Evolutionary conservation across 2,888 invertebrate species (phyloP).

Genomic region (Drosophila paramelanica): DNA sequence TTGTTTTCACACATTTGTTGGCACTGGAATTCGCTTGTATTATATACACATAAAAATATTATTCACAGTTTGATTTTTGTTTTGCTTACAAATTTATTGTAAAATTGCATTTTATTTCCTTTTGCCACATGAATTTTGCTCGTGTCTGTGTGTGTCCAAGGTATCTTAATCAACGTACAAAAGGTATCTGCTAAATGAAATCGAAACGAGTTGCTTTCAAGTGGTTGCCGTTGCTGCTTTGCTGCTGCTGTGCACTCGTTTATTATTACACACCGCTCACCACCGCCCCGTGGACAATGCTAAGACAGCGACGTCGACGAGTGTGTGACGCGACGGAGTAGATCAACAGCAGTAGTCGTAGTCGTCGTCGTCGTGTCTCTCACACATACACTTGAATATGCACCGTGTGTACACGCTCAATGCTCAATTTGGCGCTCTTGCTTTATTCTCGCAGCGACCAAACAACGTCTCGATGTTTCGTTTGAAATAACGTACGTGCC

Average conservation of each 20-base stretch:
- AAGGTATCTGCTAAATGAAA: constrained; percentile 82
- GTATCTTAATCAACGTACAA: constrained; percentile 82
- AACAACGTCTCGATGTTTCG: constrained; percentile 65
- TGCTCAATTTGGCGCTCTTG: constrained; percentile 35
- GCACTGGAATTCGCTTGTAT: constrained; percentile 53
- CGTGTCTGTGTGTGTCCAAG: constrained; percentile 65
- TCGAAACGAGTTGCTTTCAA: constrained; percentile 83
- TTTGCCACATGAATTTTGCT: constrained; percentile 43
- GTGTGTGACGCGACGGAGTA: constrained; percentile 60
- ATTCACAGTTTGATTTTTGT: constrained; percentile 28
- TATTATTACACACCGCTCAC: constrained; percentile 69
- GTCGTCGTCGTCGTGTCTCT: constrained; percentile 37
- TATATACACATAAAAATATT: constrained; percentile 11
- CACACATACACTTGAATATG: constrained; percentile 26
- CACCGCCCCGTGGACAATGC: constrained; percentile 57
- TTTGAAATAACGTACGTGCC: constrained; percentile 75
- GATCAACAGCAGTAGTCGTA: constrained; percentile 45
- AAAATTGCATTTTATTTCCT: constrained; percentile 59
- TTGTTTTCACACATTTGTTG: constrained; percentile 41
- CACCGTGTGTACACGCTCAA: constrained; percentile 5
- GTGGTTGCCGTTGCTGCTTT: constrained; percentile 68
- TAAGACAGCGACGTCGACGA: constrained; percentile 63
- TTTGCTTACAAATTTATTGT: constrained; percentile 29
- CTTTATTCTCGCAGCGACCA: constrained; percentile 33
- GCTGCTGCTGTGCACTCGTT: constrained; percentile 74